phyloP scores from a whole-genome alignment of 2,888 invertebrate species.

The Limnephilus rhombicus region DNA sequence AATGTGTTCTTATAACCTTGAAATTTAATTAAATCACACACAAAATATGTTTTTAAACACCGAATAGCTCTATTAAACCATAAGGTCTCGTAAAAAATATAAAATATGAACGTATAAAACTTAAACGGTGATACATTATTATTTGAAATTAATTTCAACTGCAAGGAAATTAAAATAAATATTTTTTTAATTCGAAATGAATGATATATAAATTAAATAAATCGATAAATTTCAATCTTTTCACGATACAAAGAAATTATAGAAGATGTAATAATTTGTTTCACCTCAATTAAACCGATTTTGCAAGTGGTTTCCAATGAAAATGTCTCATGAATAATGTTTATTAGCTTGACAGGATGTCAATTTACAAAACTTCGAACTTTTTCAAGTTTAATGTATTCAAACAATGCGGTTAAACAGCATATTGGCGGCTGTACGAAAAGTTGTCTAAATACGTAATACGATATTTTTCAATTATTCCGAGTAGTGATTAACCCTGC shows the following conservation, averaged over 20 bases:
- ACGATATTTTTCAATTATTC: background rate
- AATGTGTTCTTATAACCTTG: background rate
- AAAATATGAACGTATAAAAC: too few species aligned
- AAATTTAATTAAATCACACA: too few species aligned
- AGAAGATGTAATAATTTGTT: background rate
- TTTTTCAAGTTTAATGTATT: conserved; percentile 20
- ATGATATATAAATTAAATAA: background rate
- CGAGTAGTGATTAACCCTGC: background rate
- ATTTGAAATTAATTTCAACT: background rate
- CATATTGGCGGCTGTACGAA: background rate
- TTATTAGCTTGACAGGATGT: background rate
- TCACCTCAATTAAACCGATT: background rate
- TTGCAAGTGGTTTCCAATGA: background rate
- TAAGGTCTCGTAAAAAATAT: too few species aligned
- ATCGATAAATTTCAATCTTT: background rate
- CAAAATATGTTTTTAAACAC: too few species aligned
- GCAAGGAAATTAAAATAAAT: background rate
- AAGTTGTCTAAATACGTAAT: background rate
- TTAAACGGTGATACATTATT: background rate
- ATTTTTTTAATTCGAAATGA: background rate
- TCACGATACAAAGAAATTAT: background rate
- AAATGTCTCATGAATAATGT: background rate
- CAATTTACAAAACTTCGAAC: background rate
- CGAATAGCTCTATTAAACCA: too few species aligned
- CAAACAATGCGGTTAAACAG: background rate